Percentiles rank a stretch among this genome's conserved stretches.
These are phyloP conservation scores for Panorpa germanica DNA, from an alignment of 2,888 invertebrate species.

Conservation along the genomic window DNA sequence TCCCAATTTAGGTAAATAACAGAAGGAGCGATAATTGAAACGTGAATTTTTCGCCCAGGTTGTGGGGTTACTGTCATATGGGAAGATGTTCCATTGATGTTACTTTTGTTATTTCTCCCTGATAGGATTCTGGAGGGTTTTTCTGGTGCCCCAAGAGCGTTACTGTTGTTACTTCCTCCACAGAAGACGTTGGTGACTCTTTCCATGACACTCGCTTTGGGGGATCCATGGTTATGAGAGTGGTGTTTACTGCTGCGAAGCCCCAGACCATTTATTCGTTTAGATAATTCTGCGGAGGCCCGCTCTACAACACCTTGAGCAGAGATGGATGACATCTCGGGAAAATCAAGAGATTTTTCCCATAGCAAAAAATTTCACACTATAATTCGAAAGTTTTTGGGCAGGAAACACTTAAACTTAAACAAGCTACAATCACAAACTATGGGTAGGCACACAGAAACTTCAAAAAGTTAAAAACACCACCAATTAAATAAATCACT, in stretches of 20 bases:
- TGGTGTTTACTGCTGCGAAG: constrained; percentile 41
- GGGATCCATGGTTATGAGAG: constrained; percentile 25
- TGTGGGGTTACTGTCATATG: too few species aligned
- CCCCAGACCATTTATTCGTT: constrained; percentile 70
- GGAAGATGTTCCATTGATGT: too few species aligned
- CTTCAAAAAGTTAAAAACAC: too few species aligned
- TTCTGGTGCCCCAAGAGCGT: constrained; percentile 22
- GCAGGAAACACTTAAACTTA: too few species aligned
- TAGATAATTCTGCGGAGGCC: constrained; percentile 76
- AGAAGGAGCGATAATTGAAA: too few species aligned
- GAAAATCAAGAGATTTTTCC: constrained; percentile 3
- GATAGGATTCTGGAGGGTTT: constrained; percentile 26
- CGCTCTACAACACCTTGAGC: constrained; percentile 83
- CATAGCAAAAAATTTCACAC: not conserved
- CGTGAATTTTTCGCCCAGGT: too few species aligned
- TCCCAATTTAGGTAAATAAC: constrained; percentile 51
- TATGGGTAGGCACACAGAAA: too few species aligned
- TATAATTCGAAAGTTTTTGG: not conserved
- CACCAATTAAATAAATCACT: too few species aligned
- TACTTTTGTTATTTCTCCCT: constrained; percentile 13
- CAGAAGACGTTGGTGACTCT: constrained; percentile 75
- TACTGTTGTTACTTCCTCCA: constrained; percentile 30
- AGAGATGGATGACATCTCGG: constrained; percentile 67
- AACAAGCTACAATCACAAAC: too few species aligned
- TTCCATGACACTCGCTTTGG: constrained; percentile 59